These are phyloP conservation scores for Athalia circularis DNA, from an alignment of 2,888 invertebrate species.

Conservation along the genomic window DNA sequence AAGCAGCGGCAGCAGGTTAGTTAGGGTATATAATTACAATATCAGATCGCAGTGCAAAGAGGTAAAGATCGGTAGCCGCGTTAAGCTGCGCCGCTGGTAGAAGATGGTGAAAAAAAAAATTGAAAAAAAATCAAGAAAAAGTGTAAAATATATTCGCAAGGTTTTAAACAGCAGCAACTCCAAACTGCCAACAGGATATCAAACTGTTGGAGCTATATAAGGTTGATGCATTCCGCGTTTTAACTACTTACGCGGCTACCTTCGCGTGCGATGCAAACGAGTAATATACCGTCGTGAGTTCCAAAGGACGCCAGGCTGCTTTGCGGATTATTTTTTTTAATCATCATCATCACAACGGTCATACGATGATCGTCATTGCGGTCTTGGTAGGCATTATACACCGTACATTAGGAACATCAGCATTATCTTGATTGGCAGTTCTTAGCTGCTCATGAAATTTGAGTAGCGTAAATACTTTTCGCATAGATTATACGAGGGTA, in stretches of 20 bases:
- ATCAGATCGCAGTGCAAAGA: too few relatives aligned
- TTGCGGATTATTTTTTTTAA: too few relatives aligned
- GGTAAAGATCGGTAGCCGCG: background rate
- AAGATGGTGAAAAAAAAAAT: background rate
- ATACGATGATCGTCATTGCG: too few relatives aligned
- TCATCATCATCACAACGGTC: too few relatives aligned
- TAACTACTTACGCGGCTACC: constrained; percentile 29
- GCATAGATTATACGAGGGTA: background rate
- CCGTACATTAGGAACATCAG: background rate
- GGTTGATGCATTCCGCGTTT: constrained; percentile 27
- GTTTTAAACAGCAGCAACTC: background rate
- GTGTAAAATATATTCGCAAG: constrained; percentile 23
- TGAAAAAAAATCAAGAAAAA: constrained; percentile 1
- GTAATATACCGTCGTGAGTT: constrained; percentile 10
- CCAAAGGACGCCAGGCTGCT: background rate
- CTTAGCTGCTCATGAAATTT: constrained; percentile 8
- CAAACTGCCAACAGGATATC: constrained; percentile 39
- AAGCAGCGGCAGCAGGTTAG: too few relatives aligned
- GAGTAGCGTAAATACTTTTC: background rate
- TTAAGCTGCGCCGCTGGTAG: background rate
- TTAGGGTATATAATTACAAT: too few relatives aligned
- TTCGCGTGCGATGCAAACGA: constrained; percentile 8
- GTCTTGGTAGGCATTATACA: too few relatives aligned
- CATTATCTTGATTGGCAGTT: constrained; percentile 1
- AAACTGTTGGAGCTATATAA: constrained; percentile 27